Evolutionary conservation across 2,113 vertebrate genomes (phyloP).

Genomic region (Triplophysa tibetana): DNA sequence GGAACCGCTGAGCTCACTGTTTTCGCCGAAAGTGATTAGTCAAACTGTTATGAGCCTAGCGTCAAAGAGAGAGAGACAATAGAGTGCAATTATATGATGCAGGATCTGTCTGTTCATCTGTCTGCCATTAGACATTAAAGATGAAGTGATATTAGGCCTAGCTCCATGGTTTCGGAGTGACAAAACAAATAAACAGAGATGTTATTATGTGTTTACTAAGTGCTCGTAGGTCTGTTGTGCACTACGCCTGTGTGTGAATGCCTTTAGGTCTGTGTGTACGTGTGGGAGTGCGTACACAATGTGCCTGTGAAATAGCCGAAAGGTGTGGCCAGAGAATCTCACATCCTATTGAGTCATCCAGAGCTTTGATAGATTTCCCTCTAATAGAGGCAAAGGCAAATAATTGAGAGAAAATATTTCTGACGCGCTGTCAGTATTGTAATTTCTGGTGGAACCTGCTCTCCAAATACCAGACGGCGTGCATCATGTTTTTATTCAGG

Average conservation of each 20-base stretch:
- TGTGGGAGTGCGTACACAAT: background rate
- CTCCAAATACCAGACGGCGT: constrained; percentile 44
- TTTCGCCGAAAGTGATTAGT: constrained; percentile 66
- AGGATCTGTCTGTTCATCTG: constrained; percentile 50
- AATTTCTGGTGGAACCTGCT: constrained; percentile 48
- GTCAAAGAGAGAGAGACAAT: constrained; percentile 33
- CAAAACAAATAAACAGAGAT: constrained; percentile 75
- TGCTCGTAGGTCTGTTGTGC: background rate
- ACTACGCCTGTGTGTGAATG: background rate
- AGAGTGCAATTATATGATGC: constrained; percentile 44
- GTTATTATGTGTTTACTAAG: constrained; percentile 52
- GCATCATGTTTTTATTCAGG: constrained; percentile 38
- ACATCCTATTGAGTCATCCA: constrained; percentile 51
- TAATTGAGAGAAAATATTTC: constrained; percentile 35
- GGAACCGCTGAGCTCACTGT: constrained; percentile 72
- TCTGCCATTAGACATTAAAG: constrained; percentile 63
- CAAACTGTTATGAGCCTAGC: constrained; percentile 48
- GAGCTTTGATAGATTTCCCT: constrained; percentile 49
- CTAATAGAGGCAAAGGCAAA: constrained; percentile 14
- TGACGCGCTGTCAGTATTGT: background rate
- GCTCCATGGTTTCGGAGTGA: constrained; percentile 75
- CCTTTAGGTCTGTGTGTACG: constrained; percentile 12
- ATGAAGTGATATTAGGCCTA: constrained; percentile 61
- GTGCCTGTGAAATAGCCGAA: constrained; percentile 31
- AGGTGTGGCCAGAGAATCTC: constrained; percentile 47